Base-by-base conservation (phyloP, 2,888 invertebrate species). In the Sicus ferrugineus region DNA sequence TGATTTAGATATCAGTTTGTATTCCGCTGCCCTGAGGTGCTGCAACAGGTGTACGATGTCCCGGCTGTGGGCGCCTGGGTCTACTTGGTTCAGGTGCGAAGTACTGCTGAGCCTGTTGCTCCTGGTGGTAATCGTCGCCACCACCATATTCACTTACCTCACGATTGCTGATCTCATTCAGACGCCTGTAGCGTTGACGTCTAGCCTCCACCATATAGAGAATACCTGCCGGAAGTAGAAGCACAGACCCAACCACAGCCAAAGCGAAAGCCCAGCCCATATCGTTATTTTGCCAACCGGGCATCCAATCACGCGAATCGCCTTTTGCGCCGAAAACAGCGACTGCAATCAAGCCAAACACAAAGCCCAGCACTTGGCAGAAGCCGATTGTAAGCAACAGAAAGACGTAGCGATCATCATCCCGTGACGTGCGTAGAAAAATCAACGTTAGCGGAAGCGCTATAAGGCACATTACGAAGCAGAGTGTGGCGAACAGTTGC, bases 271-370 rank as follows among this genome's bases (percentile, higher is more conserved):
- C 94, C 96, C 97, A 98, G 14, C 96, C 93, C 67, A 97, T 89
- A 82, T 95, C 93, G 86, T 98, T 98, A 83, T 96, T 93, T 78
- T 97, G 94, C 93, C 97, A 95, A 79, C 95, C 91, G 0, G 97
- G 97, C 94, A 98, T 95, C 93, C 97, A 96, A 79, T 94, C 95
- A 74, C 97, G 88, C 4, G 94, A 92, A 85, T 97, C 96, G 3
- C 96, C 97, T 81, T 92, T 89, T 0, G 92, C 92, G 46, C 97
- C 97, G 85, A 98, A 98, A 69, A 94, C 92, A 2, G 94, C 89
- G 0, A 95, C 92, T 0, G 95, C 91, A 79, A 96, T 90, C 2
- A 95, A 88, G 11, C 96, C 95, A 76, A 92, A 91, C 54, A 93
- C 80, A 16, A 92, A 95, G 90, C 92, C 91, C 70, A 93, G 85